These are phyloP conservation scores for Benitochromis conjunctus DNA, from an alignment of 2,113 vertebrate genomes.

Conservation along the genomic window DNA sequence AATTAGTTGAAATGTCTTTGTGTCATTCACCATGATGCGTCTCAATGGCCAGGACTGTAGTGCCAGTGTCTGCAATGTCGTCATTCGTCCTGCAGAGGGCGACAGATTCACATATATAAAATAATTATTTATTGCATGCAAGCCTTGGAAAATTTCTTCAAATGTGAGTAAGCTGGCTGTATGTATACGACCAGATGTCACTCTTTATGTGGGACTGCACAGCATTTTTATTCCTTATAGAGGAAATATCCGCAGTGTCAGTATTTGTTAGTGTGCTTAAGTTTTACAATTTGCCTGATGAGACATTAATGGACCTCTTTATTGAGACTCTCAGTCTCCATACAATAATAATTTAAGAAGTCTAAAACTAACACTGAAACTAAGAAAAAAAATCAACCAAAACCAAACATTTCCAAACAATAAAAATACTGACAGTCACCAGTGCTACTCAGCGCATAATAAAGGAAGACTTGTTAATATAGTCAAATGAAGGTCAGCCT, in stretches of 20 bases:
- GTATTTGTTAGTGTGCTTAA: background rate
- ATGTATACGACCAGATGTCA: background rate
- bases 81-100: slow-evolving; percentile 81
- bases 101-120: slow-evolving; percentile 32
- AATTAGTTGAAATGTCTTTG: background rate
- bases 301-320: background rate
- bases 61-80: slow-evolving; percentile 75
- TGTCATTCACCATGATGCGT: slow-evolving; percentile 71
- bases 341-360: background rate
- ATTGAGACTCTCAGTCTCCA: background rate
- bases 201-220: rapidly evolving
- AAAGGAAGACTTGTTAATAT: background rate
- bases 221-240: background rate
- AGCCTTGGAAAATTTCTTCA: background rate
- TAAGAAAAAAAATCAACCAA: background rate
- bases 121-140: background rate
- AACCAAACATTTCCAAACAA: background rate
- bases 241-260: background rate
- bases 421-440: background rate
- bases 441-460: background rate
- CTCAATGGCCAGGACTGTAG: slow-evolving; percentile 84
- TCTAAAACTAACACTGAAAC: background rate
- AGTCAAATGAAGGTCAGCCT: background rate
- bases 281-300: background rate
- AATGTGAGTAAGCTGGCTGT: background rate